phyloP scores from a whole-genome alignment of 2,797 vertebrate genomes.

The Melopsittacus undulatus region DNA sequence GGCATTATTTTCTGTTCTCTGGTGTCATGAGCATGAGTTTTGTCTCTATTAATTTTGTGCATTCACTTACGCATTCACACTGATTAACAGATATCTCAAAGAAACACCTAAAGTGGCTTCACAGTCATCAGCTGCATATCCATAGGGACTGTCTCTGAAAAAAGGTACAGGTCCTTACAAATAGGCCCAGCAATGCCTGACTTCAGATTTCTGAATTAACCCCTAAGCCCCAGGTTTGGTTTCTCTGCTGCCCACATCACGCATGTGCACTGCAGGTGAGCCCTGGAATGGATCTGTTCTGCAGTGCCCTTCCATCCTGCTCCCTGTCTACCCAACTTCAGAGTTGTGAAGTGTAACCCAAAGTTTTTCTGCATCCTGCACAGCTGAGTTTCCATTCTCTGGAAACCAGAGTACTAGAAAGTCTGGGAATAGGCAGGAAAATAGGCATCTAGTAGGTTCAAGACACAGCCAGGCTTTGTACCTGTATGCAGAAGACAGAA shows the following conservation, averaged over 20 bases:
- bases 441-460: background rate
- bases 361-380: background rate
- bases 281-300: background rate
- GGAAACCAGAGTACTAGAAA: background rate
- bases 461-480: background rate
- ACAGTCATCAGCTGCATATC: background rate
- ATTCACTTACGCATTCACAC: background rate
- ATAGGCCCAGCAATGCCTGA: background rate
- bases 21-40: background rate
- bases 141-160: background rate
- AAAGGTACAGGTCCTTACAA: background rate
- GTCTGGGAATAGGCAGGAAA: background rate
- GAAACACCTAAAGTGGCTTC: background rate
- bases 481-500: background rate
- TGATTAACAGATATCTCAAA: background rate
- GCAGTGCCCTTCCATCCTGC: background rate
- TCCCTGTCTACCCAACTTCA: background rate
- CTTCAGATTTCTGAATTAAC: background rate
- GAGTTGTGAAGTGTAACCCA: fast-evolving
- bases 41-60: background rate
- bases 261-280: fast-evolving
- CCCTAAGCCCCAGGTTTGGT: background rate
- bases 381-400: background rate
- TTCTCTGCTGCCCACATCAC: background rate
- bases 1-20: background rate